Evolutionary conservation across 2,113 vertebrate genomes (phyloP), one percentile per base, ranked within the genome.

Genomic region (Axis porcinus): DNA sequence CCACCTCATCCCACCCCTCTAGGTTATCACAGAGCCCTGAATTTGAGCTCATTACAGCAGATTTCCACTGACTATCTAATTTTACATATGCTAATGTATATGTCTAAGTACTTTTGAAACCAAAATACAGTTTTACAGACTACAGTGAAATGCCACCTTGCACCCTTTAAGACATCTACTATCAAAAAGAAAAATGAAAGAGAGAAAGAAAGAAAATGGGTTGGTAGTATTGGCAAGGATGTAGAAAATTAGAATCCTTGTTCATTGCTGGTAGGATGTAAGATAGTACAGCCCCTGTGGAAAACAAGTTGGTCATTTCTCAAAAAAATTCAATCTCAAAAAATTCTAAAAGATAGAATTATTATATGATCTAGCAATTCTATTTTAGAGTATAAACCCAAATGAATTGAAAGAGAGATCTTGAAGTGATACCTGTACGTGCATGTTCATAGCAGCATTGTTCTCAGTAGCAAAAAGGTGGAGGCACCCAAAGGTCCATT

Each of bases 21-120:
- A 70, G 17, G n/a, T 40, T 17, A 43, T 43, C 43, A 43, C 43
- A 43, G 43, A 43, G 43, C 43, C 5, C 43, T 43, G 43, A 5
- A 43, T 43, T 43, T 43, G 43, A 43, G 52, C 6, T 54, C 52
- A 54, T 55, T 55, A 55, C 54, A 21, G 54, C 17, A 55, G 7
- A 58, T 58, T 58, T 58, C 57, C 57, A 58, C 25, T 27, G 25
- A 4, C 25, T 58, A 11, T 25, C 55, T 58, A 27, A 27, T 58
- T 58, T 27, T 58, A 27, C 57, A 27, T 58, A 58, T 58, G 57
- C 23, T 27, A 58, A 25, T 58, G 57, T 1, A 0, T 58, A 58
- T 58, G 23, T 93, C 6, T 13, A n/a, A 91, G n/a, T 36, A 57
- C 52, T 27, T 92, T 64, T 55, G 58, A 92, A 78, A 86, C 52